Evolutionary conservation across 2,113 vertebrate species (phyloP), one percentile per base, ranked within the genome.

Genomic region (Lota lota): DNA sequence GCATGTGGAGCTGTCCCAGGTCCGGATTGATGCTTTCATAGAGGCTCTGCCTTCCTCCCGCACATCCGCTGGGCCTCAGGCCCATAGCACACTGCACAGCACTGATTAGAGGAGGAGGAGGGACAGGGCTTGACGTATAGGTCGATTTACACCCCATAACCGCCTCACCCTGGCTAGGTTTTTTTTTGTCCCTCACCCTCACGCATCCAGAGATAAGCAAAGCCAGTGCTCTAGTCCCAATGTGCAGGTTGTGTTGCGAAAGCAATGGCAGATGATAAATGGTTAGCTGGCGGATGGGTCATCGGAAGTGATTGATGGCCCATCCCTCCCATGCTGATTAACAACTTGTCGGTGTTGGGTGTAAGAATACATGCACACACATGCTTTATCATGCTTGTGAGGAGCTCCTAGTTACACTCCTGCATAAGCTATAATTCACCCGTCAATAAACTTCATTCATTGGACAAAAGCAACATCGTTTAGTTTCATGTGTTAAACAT

Each of bases 61-160:
- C 22, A 47, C 33, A 65, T 53, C 62, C 60, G 54, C 67, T 63
- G 36, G 7, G 66, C 40, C 40, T 10, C 63, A 50, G 36, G 63
- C 63, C 40, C 36, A 64, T 21, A 64, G 40, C 40, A n/a, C 71
- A 21, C 22, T 6, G 22, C 61, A 66, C 67, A 10, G 36, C 62
- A 19, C 36, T 76, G 68, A 80, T 79, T 61, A 65, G 57, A 69
- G 61, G n/a, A 17, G 2, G 63, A 19, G 36, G 63, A 56, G 40
- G 4, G 40, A 47, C 10, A 47, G 40, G 40, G 40, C 7, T 10
- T 58, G n/a, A 20, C 36, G 12, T 4, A 7, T 57, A 5, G n/a
- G 59, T 69, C 80, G 80, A 84, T 86, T 83, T 80, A 80, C 61
- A 50, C 21, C 56, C 50, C 21, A 61, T 47, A 47, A 47, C 40